Evolutionary conservation across 2,797 vertebrate genomes (phyloP).

Genomic region (Dermochelys coriacea): DNA sequence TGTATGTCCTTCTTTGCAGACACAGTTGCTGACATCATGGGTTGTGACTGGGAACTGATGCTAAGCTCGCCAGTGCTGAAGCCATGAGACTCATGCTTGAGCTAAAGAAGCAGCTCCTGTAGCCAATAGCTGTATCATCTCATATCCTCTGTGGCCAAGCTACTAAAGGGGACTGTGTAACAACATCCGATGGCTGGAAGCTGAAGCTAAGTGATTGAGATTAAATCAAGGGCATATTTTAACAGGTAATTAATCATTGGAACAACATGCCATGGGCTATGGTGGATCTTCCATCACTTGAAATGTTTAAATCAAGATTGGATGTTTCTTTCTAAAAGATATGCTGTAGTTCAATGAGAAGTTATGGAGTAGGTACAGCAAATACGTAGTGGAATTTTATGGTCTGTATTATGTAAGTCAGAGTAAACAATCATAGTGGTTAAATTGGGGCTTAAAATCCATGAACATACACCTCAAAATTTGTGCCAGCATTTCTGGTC

Average conservation of each 20-base stretch:
- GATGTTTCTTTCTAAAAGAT: background rate
- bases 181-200: background rate
- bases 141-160: background rate
- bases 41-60: background rate
- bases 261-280: background rate
- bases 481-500: too few relatives aligned
- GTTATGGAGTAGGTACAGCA: background rate
- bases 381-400: background rate
- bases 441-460: too few relatives aligned
- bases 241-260: background rate
- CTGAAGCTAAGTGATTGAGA: background rate
- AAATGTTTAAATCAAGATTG: background rate
- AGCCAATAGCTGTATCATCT: background rate
- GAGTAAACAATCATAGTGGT: too few relatives aligned
- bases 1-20: background rate
- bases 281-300: background rate
- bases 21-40: background rate
- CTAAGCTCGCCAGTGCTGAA: background rate
- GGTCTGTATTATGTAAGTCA: background rate
- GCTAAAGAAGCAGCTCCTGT: background rate
- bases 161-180: background rate
- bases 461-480: too few relatives aligned
- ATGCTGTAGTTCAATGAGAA: background rate
- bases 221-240: background rate
- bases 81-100: rapidly evolving